phyloP scores from a whole-genome alignment of 1,140 invertebrate genomes.

The Calliphora vicina region DNA sequence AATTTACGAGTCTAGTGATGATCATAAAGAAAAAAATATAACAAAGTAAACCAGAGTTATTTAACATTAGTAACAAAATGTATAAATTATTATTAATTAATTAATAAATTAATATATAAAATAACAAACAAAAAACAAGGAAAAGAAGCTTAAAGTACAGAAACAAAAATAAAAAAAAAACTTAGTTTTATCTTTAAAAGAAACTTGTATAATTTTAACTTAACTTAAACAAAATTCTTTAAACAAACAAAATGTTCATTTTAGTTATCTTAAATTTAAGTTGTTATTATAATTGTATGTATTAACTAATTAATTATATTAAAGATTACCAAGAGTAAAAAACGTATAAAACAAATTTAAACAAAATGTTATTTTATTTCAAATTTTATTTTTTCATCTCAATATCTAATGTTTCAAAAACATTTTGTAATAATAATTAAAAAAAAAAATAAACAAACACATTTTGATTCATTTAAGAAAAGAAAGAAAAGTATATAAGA shows the following conservation, averaged over 20 bases:
- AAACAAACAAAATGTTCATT: not conserved
- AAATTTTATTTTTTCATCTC: slow-evolving; percentile 32
- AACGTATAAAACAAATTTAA: not conserved
- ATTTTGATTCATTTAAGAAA: slow-evolving; percentile 14
- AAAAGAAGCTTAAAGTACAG: not conserved
- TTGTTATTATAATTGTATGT: slow-evolving; percentile 7
- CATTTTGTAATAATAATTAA: slow-evolving; percentile 32
- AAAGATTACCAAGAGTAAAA: not conserved
- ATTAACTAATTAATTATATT: not conserved
- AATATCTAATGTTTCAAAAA: slow-evolving; percentile 34
- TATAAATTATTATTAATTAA: slow-evolving; percentile 16
- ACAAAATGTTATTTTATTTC: slow-evolving; percentile 15
- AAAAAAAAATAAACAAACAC: not conserved
- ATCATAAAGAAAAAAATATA: not conserved
- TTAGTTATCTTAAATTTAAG: not conserved
- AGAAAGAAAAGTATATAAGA: not conserved
- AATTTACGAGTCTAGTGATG: not conserved
- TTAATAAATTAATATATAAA: not conserved
- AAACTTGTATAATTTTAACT: slow-evolving; percentile 5
- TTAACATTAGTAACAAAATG: slow-evolving; percentile 13
- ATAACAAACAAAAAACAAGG: not conserved
- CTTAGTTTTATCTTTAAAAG: slow-evolving; percentile 16
- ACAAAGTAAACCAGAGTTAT: not conserved
- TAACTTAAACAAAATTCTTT: not conserved
- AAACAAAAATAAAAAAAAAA: not conserved